phyloP scores from a whole-genome alignment of 2,113 vertebrate species.

The Meriones unguiculatus region DNA sequence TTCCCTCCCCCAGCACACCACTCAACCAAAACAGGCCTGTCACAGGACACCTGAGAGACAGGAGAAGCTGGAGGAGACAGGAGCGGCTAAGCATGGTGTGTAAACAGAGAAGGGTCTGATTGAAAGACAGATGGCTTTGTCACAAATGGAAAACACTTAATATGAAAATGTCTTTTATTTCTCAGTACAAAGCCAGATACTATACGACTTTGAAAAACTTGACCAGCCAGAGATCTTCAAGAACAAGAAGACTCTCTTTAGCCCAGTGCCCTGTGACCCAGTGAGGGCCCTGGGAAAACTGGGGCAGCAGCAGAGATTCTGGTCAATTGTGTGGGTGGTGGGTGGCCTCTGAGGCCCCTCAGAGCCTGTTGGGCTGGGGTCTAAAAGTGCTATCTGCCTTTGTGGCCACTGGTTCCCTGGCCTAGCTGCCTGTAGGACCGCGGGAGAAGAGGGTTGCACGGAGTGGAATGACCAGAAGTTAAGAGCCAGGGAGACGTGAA shows the following conservation, averaged over 20 bases:
- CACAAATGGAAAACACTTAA: conserved; percentile 20
- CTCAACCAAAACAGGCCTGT: neutral
- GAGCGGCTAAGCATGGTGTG: neutral
- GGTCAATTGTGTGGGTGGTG: too few species aligned
- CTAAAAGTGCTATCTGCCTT: neutral
- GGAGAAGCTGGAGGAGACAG: neutral
- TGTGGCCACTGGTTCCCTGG: neutral
- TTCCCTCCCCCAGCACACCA: neutral
- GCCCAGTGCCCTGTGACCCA: conserved; percentile 6
- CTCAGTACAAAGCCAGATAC: conserved; percentile 73
- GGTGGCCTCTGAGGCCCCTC: neutral
- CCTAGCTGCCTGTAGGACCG: neutral
- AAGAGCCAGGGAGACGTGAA: neutral
- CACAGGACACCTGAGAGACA: neutral
- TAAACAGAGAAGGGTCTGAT: neutral
- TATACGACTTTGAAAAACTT: conserved; percentile 48
- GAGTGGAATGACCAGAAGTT: neutral
- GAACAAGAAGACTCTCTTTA: conserved; percentile 17
- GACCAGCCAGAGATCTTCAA: conserved; percentile 16
- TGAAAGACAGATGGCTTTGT: neutral
- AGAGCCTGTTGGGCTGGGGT: neutral
- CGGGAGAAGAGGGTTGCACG: neutral
- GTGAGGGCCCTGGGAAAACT: neutral
- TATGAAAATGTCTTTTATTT: conserved; percentile 77
- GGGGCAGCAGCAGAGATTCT: neutral